Base-by-base conservation (phyloP, 35 echinoderm and acorn worm genomes). In the Heliocidaris tuberculata region DNA sequence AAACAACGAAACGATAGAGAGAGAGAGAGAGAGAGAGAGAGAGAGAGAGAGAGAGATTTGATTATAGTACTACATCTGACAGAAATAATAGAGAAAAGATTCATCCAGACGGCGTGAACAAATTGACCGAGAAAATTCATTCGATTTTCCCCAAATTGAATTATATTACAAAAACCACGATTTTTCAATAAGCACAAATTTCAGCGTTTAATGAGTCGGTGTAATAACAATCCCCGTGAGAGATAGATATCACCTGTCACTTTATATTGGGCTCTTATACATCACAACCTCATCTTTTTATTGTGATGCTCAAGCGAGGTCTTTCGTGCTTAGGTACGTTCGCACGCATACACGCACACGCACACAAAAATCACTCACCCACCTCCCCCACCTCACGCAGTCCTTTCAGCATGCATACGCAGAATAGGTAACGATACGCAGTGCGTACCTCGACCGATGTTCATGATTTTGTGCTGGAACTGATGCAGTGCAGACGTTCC, bases 41-140 rank as follows among this genome's bases (percentile, higher is more conserved):
- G 35, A 56, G n/a, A 78, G 27, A 29, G 27, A 3, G 19, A 78
- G 21, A n/a, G 8, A 6, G 35, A 56, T 56, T 11, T 56, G 52
- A 56, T 56, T 13, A 56, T 7, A 78, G 17, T n/a, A 78, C 65
- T n/a, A 78, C 21, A 78, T 27, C 65, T 78, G 21, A 78, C 19
- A 8, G 27, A n/a, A 78, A 78, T 6, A 78, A 78, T 5, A 71
- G 61, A 71, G 15, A 71, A 24, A 71, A 2, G 16, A 24, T n/a
- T 71, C 2, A 71, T 19, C 24, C 16, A 71, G 24, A 71, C 16
- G 8, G 65, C 65, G 65, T 7, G 21, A 78, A 19, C 65, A 78
- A 78, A 78, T 78, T 78, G 65, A 78, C 65, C 65, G 65, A 78
- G 65, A 78, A 78, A 78, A 78, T 78, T 78, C 65, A 78, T 78